Evolutionary conservation across 2,113 vertebrate species (phyloP), one percentile per base, ranked within the genome.

Genomic region (Ondatra zibethicus): DNA sequence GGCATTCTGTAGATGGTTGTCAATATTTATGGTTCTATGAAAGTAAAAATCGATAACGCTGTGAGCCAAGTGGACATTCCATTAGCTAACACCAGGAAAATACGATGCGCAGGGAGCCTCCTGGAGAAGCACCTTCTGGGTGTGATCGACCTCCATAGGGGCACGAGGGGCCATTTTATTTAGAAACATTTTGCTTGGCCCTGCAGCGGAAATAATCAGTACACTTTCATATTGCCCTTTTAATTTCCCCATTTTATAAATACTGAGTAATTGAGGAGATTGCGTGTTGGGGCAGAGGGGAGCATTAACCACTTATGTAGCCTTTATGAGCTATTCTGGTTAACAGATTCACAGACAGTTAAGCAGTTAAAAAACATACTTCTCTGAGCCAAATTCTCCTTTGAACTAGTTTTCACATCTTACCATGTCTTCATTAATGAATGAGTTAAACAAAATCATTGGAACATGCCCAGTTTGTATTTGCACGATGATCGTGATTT

Each of bases 11-110:
- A 84, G 80, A 19, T 25, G 85, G 16, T 73, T 66, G 88, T 95
- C 95, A 58, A 47, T 96, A 89, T 94, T 92, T 97, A 95, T 89
- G 96, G 47, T 78, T 91, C 86, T 45, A 2, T 89, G 77, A 93
- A 96, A 94, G 76, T 91, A 95, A 92, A 95, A 86, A 89, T 95
- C 91, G 21, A 78, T 91, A 91, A 93, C 31, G 42, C 63, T 95
- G 0, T 92, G 93, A 97, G 89, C 92, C 92, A 95, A 84, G 92
- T 93, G 66, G 86, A 80, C 39, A 63, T 89, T 87, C 96, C 93
- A 76, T 96, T 96, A 95, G 91, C 94, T 94, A 82, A 93, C 85
- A 92, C 52, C 72, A 50, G 52, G 58, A 52, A 80, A 89, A 75
- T 61, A 14, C 0, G 17, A 92, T 82, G 63, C 72, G 0, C 6